Evolutionary conservation across 2,113 vertebrate species (phyloP).

Genomic region (Salminus brasiliensis): DNA sequence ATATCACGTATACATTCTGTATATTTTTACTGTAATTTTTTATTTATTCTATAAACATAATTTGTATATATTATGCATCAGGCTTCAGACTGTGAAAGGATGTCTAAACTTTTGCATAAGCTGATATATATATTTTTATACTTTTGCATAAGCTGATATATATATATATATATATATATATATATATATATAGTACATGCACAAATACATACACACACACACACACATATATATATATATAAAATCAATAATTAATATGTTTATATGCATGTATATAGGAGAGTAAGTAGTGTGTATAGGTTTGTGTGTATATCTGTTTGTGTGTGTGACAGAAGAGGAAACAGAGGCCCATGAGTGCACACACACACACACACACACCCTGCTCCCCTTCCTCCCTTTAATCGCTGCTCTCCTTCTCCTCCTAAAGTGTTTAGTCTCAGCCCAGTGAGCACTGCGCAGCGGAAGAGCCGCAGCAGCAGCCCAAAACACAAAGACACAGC

Average conservation of each 20-base stretch:
- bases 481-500: slow-evolving; percentile 69
- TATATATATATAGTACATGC: neutral
- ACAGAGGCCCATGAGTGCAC: slow-evolving; percentile 82
- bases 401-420: slow-evolving; percentile 99
- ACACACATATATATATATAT: neutral
- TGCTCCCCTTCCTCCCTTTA: slow-evolving; percentile 83
- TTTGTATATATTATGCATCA: too few species aligned
- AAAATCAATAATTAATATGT: neutral
- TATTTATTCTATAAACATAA: too few species aligned
- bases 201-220: neutral
- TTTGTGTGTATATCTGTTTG: neutral
- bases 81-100: too few species aligned
- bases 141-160: too few species aligned
- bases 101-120: too few species aligned
- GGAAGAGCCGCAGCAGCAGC: slow-evolving; percentile 94
- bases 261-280: neutral
- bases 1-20: too few species aligned
- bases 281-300: neutral
- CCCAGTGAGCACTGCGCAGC: slow-evolving; percentile 97
- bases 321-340: slow-evolving; percentile 30
- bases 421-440: slow-evolving; percentile 99
- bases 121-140: too few species aligned
- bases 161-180: too few species aligned
- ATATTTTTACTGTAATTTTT: too few species aligned
- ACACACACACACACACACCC: slow-evolving; percentile 70